A percentile compares a stretch with the other conserved stretches of the same genome.
Evolutionary conservation across 2,113 vertebrate genomes (phyloP).

Genomic region (Odocoileus hemionus): DNA sequence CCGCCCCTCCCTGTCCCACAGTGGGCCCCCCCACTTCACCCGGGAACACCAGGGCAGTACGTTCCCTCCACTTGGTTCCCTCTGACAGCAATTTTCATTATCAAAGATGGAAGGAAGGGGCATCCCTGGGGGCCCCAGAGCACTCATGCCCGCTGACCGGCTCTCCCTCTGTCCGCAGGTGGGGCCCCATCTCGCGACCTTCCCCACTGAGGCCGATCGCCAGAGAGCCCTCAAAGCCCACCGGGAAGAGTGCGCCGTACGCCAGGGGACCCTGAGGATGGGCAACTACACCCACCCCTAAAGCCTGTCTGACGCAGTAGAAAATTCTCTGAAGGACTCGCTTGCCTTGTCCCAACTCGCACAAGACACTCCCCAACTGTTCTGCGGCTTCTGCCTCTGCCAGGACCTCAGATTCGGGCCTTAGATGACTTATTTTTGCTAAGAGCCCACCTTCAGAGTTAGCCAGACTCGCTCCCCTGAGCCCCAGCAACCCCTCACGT

Average conservation of each 20-base stretch:
- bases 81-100: neutral
- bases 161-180: conserved; percentile 76
- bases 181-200: conserved; percentile 85
- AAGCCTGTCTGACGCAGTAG: neutral
- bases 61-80: neutral
- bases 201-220: conserved; percentile 76
- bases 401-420: neutral
- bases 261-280: conserved; percentile 67
- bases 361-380: accelerated
- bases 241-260: conserved; percentile 66
- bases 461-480: neutral
- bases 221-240: conserved; percentile 78
- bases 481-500: neutral
- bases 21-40: accelerated
- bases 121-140: accelerated
- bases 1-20: accelerated
- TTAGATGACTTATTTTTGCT: neutral
- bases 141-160: neutral
- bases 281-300: conserved; percentile 64
- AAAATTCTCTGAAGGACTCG: neutral
- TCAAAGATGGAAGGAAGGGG: no score
- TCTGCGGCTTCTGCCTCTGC: neutral
- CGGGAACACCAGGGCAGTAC: accelerated
- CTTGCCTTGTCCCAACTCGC: neutral
- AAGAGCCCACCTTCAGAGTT: neutral